phyloP scores from a whole-genome alignment of 2,113 vertebrate genomes.

The Pimephales promelas region DNA sequence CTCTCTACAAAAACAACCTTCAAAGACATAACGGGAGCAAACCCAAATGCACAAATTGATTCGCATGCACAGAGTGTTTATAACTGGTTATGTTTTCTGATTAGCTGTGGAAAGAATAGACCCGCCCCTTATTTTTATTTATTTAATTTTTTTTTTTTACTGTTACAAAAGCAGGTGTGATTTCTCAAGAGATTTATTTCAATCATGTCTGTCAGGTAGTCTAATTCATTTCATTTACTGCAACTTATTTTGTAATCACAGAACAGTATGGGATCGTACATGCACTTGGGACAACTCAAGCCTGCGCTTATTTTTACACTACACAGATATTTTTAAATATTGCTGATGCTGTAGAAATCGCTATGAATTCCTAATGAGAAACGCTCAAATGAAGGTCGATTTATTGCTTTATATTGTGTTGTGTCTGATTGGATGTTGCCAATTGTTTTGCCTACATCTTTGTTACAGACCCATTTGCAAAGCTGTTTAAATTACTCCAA shows the following conservation, averaged over 20 bases:
- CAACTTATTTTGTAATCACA: background rate
- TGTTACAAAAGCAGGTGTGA: background rate
- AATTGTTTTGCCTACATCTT: background rate
- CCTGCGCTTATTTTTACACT: background rate
- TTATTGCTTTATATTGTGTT: background rate
- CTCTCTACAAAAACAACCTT: background rate
- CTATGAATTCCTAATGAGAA: background rate
- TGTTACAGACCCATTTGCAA: background rate
- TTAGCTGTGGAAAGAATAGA: background rate
- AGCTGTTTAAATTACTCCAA: background rate
- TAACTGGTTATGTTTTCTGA: background rate
- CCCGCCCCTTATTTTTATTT: background rate
- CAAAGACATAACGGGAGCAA: background rate
- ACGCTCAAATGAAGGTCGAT: background rate
- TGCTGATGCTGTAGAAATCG: slow-evolving; percentile 11
- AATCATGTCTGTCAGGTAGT: no score
- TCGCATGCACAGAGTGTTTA: background rate
- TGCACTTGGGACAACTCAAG: slow-evolving; percentile 4
- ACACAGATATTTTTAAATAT: background rate
- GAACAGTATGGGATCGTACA: background rate
- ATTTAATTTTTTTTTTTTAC: background rate
- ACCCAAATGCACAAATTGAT: background rate
- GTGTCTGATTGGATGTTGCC: background rate
- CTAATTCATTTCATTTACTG: no score
- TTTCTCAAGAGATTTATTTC: no score